Conservation (phyloP, 2,888 invertebrate genomes). For the Philaethria dido region DNA sequence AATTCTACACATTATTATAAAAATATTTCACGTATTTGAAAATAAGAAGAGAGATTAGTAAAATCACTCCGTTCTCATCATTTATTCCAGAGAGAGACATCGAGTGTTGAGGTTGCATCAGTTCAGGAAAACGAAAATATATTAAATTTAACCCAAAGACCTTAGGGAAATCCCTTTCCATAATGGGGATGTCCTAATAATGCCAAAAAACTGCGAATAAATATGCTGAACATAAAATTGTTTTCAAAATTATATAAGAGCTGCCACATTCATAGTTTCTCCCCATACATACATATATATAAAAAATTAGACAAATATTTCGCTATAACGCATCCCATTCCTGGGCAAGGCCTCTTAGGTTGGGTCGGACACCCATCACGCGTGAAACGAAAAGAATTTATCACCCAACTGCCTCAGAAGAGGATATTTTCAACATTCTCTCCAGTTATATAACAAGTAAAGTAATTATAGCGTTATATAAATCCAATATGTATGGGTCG, state of each 20-base stretch:
- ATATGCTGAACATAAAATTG: too few species aligned
- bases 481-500: constrained; percentile 32
- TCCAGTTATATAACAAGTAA: constrained; percentile 12
- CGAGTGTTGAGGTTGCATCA: too few species aligned
- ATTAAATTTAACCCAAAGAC: too few species aligned
- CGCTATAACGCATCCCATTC: constrained; percentile 14
- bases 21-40: not conserved
- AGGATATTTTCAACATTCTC: not conserved
- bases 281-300: constrained; percentile 11
- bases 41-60: not conserved
- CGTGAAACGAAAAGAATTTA: constrained; percentile 4
- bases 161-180: too few species aligned
- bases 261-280: constrained; percentile 15
- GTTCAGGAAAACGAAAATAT: too few species aligned
- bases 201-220: too few species aligned
- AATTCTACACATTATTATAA: not conserved
- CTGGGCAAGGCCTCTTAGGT: constrained; percentile 18
- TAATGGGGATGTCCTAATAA: too few species aligned
- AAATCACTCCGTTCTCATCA: not conserved
- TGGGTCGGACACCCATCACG: constrained; percentile 2
- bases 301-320: constrained; percentile 10
- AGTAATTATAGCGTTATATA: constrained; percentile 28
- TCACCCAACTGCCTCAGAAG: constrained; percentile 2
- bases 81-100: not conserved
- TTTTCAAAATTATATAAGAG: not conserved